Percentiles rank a stretch among this genome's conserved stretches.
These are phyloP conservation scores for Dryobates pubescens DNA, from an alignment of 2,797 vertebrate species.

Conservation along the genomic window DNA sequence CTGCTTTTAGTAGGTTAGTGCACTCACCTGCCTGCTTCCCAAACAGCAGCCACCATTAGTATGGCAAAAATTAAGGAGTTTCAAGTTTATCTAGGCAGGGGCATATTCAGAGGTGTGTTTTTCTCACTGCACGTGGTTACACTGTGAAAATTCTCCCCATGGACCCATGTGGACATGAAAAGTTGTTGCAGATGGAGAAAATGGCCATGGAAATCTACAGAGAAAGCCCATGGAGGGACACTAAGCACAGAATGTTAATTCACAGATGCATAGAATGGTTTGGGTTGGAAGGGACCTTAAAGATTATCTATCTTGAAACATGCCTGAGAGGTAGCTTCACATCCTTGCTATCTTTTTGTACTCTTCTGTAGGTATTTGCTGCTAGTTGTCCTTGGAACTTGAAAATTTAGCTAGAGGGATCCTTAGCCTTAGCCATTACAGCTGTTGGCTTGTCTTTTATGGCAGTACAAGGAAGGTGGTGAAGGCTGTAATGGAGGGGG, in stretches of 20 bases:
- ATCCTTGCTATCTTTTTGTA: not conserved
- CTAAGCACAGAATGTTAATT: not conserved
- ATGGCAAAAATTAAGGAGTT: not conserved
- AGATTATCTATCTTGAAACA: not conserved
- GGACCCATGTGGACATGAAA: not conserved
- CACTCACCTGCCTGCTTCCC: not conserved
- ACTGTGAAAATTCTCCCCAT: not conserved
- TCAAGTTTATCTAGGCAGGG: not conserved
- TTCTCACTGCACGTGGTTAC: not conserved
- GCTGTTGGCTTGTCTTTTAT: not conserved
- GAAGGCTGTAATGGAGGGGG: not conserved
- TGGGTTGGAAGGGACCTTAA: no score
- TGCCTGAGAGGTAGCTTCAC: not conserved
- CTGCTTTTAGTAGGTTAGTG: not conserved
- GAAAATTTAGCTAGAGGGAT: not conserved
- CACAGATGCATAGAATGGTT: no score
- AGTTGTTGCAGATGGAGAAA: not conserved
- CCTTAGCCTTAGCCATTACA: not conserved
- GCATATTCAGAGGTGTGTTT: not conserved
- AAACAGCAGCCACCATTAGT: not conserved
- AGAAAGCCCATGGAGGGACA: not conserved
- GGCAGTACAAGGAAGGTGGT: not conserved
- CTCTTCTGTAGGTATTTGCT: not conserved
- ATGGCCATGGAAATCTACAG: fast-evolving
- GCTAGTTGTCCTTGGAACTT: not conserved